phyloP scores from a whole-genome alignment of 2,888 invertebrate genomes.

The Strigamia maritima region DNA sequence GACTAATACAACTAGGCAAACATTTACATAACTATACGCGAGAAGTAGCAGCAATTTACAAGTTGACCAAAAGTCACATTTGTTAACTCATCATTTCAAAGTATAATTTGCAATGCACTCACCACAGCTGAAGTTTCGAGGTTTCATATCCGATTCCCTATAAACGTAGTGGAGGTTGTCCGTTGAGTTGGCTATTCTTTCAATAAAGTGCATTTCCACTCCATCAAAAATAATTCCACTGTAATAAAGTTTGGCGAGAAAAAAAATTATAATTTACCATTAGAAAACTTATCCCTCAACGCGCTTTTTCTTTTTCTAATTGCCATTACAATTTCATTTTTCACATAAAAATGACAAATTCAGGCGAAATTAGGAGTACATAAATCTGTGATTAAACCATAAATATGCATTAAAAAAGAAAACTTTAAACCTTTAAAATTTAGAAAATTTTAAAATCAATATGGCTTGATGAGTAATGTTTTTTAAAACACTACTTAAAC shows the following conservation, averaged over 20 bases:
- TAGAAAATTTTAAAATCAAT: background rate
- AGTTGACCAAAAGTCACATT: background rate
- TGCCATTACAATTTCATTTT: slow-evolving; percentile 4
- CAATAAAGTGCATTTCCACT: slow-evolving; percentile 69
- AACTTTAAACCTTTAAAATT: background rate
- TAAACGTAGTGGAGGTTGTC: slow-evolving; percentile 63
- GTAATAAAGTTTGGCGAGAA: slow-evolving; percentile 48
- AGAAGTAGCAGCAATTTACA: background rate
- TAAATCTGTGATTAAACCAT: slow-evolving; percentile 26
- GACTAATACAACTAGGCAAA: background rate
- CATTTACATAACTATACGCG: background rate
- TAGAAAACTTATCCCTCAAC: slow-evolving; percentile 31
- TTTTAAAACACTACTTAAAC: background rate
- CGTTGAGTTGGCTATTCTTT: slow-evolving; percentile 55
- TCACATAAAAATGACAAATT: slow-evolving; percentile 2
- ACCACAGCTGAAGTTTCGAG: slow-evolving; percentile 61
- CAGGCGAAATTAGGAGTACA: slow-evolving; percentile 23
- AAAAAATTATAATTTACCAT: slow-evolving; percentile 21
- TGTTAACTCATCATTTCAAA: background rate
- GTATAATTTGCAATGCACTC: slow-evolving; percentile 47
- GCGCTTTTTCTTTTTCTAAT: background rate
- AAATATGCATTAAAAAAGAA: slow-evolving; percentile 31
- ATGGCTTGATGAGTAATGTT: background rate
- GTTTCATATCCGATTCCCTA: slow-evolving; percentile 62
- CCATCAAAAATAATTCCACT: slow-evolving; percentile 79